Evolutionary conservation across 2,888 invertebrate species (phyloP).

Genomic region (Ceraclea dissimilis): DNA sequence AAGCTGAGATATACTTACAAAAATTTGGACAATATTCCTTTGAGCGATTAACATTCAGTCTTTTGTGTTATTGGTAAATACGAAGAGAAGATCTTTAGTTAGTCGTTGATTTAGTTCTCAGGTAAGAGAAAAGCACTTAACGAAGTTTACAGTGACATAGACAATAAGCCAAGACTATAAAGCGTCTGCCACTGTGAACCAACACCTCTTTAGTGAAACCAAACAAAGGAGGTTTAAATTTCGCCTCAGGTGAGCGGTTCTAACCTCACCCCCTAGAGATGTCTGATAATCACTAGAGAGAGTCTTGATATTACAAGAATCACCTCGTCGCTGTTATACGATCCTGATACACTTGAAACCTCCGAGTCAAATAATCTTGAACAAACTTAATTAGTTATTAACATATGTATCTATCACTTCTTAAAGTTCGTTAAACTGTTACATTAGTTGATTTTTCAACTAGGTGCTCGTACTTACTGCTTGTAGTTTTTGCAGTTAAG

Average conservation of each 20-base stretch:
- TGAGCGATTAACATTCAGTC: slow-evolving; percentile 4
- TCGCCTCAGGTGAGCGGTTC: slow-evolving; percentile 16
- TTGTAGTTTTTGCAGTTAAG: no score
- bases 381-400: no score
- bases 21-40: no score
- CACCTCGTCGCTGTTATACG: slow-evolving; percentile 9
- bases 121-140: slow-evolving; percentile 25
- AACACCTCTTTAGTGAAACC: slow-evolving; percentile 14
- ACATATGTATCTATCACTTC: no score
- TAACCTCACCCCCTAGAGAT: slow-evolving; percentile 10
- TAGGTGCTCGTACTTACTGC: no score
- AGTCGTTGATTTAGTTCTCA: slow-evolving; percentile 24
- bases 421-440: no score
- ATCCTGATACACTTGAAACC: background rate
- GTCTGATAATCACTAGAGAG: slow-evolving; percentile 19
- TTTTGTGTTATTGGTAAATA: background rate
- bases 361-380: background rate
- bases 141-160: slow-evolving; percentile 24
- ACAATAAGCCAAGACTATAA: slow-evolving; percentile 25
- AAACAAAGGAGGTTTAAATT: slow-evolving; percentile 18
- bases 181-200: slow-evolving; percentile 22
- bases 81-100: slow-evolving; percentile 16
- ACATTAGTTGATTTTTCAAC: no score
- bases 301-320: slow-evolving; percentile 4
- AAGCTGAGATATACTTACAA: no score